Evolutionary conservation across 2,797 vertebrate genomes (phyloP), one percentile per base, ranked within the genome.

Genomic region (Gadopsis marmoratus): DNA sequence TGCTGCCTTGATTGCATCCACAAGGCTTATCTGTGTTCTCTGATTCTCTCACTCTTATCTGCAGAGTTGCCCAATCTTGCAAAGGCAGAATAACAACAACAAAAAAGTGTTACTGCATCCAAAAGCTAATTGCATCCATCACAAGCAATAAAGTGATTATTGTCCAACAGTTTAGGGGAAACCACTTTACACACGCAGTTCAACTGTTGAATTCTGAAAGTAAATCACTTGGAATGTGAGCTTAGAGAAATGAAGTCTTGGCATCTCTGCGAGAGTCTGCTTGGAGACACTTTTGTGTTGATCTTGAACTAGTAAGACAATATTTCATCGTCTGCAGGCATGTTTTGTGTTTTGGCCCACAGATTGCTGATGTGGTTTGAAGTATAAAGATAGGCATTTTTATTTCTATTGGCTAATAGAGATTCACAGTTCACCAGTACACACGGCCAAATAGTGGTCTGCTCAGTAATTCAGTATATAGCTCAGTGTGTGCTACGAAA

Each of bases 51-150:
- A 16, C 31, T 79, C 80, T 93, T 93, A 91, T 92, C 90, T 85
- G 70, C 72, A 72, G 6, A 83, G 84, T 90, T 88, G 59, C 70
- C 74, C 79, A 89, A 85, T 88, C 83, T 68, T 64, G 14, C 78
- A 86, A 83, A 85, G 47, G 68, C 73, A 43, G 43, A 86, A 81
- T 65, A 67, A 55, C 58, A 78, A 63, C 50, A 70, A 75, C 5
- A 8, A 47, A 74, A 26, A 26, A 26, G 26, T 26, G 69, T 39
- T 55, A 78, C 50, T 62, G 50, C 48, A 66, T 85, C 78, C 72
- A 88, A 89, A 82, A 78, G 43, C 21, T 90, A 89, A 91, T 88
- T 82, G 80, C 78, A 88, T 83, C 88, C 84, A 85, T 88, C 75
- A 64, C 56, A 61, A 61, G 77, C 80, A 77, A 81, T 73, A 58